A percentile compares a stretch with the other conserved stretches of the same genome.
Evolutionary conservation across 2,113 vertebrate genomes (phyloP).

Genomic region (Xenus cinereus): DNA sequence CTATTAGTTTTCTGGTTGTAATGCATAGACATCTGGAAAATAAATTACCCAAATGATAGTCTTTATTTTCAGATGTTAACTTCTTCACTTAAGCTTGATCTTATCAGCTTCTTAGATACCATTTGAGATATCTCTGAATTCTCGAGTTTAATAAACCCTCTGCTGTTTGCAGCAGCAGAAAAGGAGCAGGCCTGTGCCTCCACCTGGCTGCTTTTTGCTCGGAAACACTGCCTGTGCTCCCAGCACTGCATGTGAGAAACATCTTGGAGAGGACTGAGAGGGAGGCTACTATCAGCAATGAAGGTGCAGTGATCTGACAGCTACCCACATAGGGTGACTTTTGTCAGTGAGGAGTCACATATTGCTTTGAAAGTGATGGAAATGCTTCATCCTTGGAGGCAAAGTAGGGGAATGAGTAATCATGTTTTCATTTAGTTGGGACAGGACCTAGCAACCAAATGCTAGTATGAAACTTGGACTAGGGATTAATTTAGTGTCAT

Average conservation of each 20-base stretch:
- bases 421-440: neutral
- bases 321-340: neutral
- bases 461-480: neutral
- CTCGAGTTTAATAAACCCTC: neutral
- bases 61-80: neutral
- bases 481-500: neutral
- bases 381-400: neutral
- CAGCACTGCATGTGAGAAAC: rapidly evolving
- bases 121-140: neutral
- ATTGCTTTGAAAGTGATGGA: neutral
- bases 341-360: neutral
- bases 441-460: neutral
- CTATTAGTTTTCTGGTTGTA: neutral
- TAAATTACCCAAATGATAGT: neutral
- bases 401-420: neutral
- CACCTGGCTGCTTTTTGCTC: neutral
- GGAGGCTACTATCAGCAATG: neutral
- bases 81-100: neutral
- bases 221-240: rapidly evolving
- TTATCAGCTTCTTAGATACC: neutral
- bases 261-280: neutral
- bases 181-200: neutral
- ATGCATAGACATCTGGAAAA: neutral
- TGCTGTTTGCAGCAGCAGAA: neutral
- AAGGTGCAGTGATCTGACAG: neutral